phyloP scores from a whole-genome alignment of 1,140 invertebrate genomes.

The Bombus superbus region DNA sequence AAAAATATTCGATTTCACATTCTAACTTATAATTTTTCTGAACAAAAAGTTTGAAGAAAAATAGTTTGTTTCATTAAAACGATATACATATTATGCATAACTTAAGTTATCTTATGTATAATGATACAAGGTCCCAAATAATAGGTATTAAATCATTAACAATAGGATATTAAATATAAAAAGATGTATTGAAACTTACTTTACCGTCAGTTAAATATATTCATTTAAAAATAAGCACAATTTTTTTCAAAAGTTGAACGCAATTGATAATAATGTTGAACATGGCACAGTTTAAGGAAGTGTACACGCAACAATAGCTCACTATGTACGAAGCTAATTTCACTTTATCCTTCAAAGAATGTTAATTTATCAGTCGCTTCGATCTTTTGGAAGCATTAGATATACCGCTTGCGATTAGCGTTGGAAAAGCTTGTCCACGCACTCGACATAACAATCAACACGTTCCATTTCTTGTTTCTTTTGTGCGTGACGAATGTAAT shows the following conservation, averaged over 20 bases:
- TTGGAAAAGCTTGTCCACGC: not conserved
- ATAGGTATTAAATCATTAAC: not conserved
- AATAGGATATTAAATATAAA: not conserved
- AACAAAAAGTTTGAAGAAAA: too few species aligned
- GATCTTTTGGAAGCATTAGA: conserved; percentile 13
- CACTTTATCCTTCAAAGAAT: not conserved
- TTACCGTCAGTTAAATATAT: not conserved
- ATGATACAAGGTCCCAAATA: not conserved
- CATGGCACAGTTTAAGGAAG: not conserved
- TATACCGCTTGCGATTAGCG: conserved; percentile 12
- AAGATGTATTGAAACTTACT: not conserved
- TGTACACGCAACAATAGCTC: not conserved
- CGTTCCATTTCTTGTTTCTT: conserved; percentile 19
- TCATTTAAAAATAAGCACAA: not conserved
- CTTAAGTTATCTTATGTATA: not conserved
- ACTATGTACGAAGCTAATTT: conserved; percentile 1
- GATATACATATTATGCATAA: too few species aligned
- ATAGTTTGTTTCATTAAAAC: too few species aligned
- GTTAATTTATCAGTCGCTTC: not conserved
- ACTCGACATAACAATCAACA: conserved; percentile 41
- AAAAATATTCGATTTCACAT: too few species aligned
- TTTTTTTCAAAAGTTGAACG: too few species aligned
- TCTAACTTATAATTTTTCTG: too few species aligned
- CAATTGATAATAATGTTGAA: not conserved
- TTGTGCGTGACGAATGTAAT: not conserved